Evolutionary conservation across 2,888 invertebrate species (phyloP).

Genomic region (Tipula helvola): DNA sequence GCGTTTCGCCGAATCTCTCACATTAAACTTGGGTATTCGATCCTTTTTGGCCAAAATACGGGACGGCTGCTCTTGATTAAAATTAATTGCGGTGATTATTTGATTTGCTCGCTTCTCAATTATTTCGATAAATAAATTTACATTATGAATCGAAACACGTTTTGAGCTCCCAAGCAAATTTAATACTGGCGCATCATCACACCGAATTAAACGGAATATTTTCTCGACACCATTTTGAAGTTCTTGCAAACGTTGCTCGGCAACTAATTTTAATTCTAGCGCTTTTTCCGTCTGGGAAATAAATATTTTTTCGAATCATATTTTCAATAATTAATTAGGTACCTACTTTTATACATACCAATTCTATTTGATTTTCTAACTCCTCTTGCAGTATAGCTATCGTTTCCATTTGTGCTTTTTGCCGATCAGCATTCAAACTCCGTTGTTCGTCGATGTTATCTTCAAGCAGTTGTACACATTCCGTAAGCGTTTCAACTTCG

Average conservation of each 20-base stretch:
- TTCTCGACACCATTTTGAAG: conserved; percentile 40
- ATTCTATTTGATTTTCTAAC: neutral
- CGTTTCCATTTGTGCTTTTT: conserved; percentile 14
- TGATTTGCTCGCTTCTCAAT: conserved; percentile 54
- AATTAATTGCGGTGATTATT: conserved; percentile 27
- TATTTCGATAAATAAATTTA: conserved; percentile 66
- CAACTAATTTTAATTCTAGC: neutral
- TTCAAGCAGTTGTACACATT: conserved; percentile 49
- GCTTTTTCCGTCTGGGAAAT: conserved; percentile 11
- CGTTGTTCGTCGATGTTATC: conserved; percentile 38
- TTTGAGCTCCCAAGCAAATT: conserved; percentile 58
- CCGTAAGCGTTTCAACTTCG: conserved; percentile 62
- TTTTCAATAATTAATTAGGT: neutral
- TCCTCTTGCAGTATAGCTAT: conserved; percentile 13
- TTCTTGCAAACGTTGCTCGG: conserved; percentile 25
- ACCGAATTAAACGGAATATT: conserved; percentile 45
- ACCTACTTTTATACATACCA: conserved; percentile 11
- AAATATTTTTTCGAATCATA: neutral
- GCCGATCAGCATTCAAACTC: conserved; percentile 12
- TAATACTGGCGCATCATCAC: conserved; percentile 59
- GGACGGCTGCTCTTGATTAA: conserved; percentile 27
- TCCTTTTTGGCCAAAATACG: conserved; percentile 31
- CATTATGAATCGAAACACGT: conserved; percentile 62
- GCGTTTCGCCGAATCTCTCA: conserved; percentile 30
- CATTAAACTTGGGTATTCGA: conserved; percentile 34